phyloP scores from a whole-genome alignment of 2,888 invertebrate genomes.

The Rotaria macrura region DNA sequence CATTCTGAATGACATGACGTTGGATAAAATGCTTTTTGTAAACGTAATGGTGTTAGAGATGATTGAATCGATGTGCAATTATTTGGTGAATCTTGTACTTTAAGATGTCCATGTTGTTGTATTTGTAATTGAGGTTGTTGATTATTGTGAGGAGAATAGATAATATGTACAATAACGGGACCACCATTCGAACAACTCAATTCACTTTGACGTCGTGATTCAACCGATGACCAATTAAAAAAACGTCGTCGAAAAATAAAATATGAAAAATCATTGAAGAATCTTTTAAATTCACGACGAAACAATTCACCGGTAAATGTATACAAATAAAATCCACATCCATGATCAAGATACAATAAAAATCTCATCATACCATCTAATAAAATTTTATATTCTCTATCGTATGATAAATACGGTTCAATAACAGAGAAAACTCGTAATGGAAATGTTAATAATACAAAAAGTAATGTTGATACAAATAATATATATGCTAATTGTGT shows the following conservation, averaged over 20 bases:
- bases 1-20: no score
- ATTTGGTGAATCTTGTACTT: not conserved
- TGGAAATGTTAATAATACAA: conserved; percentile 7
- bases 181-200: not conserved
- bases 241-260: not conserved
- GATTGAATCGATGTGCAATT: not conserved
- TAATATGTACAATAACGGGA: not conserved
- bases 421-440: not conserved
- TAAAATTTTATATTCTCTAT: not conserved
- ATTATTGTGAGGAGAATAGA: not conserved
- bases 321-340: conserved; percentile 10
- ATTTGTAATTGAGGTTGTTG: not conserved
- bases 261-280: not conserved
- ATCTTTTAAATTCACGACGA: not conserved
- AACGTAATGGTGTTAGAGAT: not conserved
- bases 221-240: not conserved
- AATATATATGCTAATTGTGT: conserved; percentile 20
- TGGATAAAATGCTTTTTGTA: not conserved
- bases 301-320: conserved; percentile 13
- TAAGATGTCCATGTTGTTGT: not conserved
- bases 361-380: conserved; percentile 17
- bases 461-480: conserved; percentile 13
- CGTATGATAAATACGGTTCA: not conserved
- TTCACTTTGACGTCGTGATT: conserved; percentile 3
- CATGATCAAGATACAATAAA: conserved; percentile 10